A percentile compares a stretch with the other conserved stretches of the same genome.
Evolutionary conservation across 2,113 vertebrate genomes (phyloP).

Genomic region (Alethe castanea): DNA sequence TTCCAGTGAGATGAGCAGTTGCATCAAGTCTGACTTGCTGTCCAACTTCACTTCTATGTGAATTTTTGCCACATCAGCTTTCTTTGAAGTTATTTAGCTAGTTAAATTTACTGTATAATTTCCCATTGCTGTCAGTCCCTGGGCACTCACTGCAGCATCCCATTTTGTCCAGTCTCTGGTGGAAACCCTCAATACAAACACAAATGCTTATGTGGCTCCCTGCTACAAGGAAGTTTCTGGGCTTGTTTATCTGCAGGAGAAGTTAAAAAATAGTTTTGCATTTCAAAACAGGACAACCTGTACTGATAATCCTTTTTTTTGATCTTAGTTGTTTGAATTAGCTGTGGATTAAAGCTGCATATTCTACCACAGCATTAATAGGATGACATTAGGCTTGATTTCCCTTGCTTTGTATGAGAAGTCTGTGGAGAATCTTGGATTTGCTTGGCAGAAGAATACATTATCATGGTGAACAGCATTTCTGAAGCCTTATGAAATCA

Average conservation of each 20-base stretch:
- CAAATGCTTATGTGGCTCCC: background rate
- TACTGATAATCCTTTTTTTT: background rate
- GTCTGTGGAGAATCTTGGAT: background rate
- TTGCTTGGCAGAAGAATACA: background rate
- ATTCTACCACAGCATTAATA: background rate
- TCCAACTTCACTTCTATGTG: background rate
- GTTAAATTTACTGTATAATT: background rate
- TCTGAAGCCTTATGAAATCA: background rate
- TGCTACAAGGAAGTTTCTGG: background rate
- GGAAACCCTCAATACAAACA: background rate
- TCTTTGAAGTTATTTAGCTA: background rate
- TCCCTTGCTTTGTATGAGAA: background rate
- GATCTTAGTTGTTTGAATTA: slow-evolving; percentile 1
- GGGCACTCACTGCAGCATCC: background rate
- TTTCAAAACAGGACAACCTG: background rate
- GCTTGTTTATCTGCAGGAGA: background rate
- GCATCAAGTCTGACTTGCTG: background rate
- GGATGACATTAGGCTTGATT: background rate
- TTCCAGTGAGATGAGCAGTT: background rate
- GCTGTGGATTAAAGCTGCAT: background rate
- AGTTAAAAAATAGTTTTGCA: background rate
- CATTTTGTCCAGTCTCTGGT: background rate
- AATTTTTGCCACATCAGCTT: background rate
- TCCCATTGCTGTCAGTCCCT: background rate
- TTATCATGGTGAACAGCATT: background rate